These are phyloP conservation scores for Glyptemys insculpta DNA, from an alignment of 2,797 vertebrate species.

Conservation along the genomic window DNA sequence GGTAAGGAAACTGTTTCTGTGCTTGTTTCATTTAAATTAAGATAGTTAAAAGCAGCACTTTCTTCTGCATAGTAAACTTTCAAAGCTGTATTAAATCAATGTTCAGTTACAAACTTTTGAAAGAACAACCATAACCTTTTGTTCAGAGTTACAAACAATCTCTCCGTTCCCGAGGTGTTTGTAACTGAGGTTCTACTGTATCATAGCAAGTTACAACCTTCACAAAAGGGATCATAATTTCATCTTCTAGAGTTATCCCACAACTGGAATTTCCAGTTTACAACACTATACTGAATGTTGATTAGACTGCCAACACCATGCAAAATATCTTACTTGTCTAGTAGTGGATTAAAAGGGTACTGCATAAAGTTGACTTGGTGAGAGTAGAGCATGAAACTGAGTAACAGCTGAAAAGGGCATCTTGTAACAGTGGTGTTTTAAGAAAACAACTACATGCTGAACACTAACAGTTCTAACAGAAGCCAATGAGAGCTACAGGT, in stretches of 20 bases:
- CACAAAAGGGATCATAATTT: not conserved
- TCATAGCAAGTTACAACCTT: not conserved
- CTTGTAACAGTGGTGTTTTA: not conserved
- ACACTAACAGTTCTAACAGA: not conserved
- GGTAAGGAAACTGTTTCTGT: no score
- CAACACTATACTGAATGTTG: not conserved
- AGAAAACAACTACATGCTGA: not conserved
- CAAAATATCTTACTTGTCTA: not conserved
- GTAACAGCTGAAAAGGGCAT: not conserved
- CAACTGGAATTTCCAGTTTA: not conserved
- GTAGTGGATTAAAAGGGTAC: not conserved
- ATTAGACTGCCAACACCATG: not conserved
- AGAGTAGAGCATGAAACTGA: not conserved
- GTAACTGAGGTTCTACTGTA: no score
- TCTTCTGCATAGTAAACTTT: no score
- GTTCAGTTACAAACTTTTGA: no score
- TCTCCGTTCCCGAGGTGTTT: no score
- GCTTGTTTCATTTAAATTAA: no score
- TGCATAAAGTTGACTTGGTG: not conserved
- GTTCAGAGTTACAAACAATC: no score
- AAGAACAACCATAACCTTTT: no score
- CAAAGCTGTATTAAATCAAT: no score
- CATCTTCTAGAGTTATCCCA: not conserved
- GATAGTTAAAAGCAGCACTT: no score
- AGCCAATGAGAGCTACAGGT: not conserved